A percentile compares a stretch with the other conserved stretches of the same genome.
These are phyloP conservation scores for Chionis minor DNA, from an alignment of 2,113 vertebrate species.

Conservation along the genomic window DNA sequence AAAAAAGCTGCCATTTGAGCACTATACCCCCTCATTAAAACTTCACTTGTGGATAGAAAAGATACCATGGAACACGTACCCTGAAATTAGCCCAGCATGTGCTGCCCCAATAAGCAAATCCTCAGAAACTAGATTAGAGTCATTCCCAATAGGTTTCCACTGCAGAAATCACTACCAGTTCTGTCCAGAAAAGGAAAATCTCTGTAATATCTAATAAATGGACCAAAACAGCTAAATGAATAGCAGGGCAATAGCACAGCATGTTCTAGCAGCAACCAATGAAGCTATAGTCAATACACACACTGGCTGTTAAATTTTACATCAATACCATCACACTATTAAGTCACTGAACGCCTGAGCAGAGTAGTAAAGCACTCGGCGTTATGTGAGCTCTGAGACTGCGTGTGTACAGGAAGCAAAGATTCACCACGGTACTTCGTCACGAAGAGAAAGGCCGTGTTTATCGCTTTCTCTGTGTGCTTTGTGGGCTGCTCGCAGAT, in stretches of 20 bases:
- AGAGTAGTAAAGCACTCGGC: not conserved
- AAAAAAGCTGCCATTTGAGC: not conserved
- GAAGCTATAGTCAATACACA: not conserved
- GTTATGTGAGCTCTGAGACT: not conserved
- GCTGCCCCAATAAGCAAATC: constrained; percentile 47
- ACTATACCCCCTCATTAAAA: not conserved
- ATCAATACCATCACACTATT: not conserved
- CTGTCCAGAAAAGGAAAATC: constrained; percentile 32
- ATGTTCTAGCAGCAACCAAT: not conserved
- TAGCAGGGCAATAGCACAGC: not conserved
- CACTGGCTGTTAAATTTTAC: not conserved
- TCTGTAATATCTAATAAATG: constrained; percentile 33
- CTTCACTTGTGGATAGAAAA: constrained; percentile 12
- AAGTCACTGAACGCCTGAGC: not conserved
- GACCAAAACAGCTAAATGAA: constrained; percentile 21
- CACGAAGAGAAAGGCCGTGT: not conserved
- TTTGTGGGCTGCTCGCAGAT: not conserved
- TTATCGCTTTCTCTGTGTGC: not conserved
- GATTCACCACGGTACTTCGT: not conserved
- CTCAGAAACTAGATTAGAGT: constrained; percentile 33
- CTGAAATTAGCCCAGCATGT: constrained; percentile 55
- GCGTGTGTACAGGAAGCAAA: not conserved
- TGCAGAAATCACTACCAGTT: constrained; percentile 28
- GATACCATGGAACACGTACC: not conserved
- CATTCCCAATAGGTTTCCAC: constrained; percentile 3